A percentile compares a stretch with the other conserved stretches of the same genome.
Conservation (phyloP, 2,888 invertebrate genomes). For the Calameuta idolon region DNA sequence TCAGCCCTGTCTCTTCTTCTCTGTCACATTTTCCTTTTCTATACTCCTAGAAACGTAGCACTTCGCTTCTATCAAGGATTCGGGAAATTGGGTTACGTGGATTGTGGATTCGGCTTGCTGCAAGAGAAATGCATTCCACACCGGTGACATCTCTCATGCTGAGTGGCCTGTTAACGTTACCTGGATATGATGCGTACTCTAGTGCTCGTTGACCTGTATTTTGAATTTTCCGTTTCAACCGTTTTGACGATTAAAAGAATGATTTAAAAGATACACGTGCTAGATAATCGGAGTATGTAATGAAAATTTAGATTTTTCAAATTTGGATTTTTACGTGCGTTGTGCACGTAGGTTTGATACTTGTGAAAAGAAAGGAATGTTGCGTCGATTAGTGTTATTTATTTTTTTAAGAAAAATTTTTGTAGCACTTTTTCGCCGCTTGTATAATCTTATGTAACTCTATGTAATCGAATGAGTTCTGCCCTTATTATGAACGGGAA, state of each 20-base stretch:
- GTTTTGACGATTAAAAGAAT: neutral
- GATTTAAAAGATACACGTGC: neutral
- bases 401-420: neutral
- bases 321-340: neutral
- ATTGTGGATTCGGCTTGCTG: neutral
- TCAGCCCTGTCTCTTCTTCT: neutral
- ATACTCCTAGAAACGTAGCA: neutral
- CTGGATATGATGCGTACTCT: neutral
- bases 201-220: neutral
- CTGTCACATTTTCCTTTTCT: neutral
- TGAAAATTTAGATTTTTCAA: too few relatives aligned
- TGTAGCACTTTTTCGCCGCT: neutral
- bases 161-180: neutral
- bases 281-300: neutral
- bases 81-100: constrained; percentile 2
- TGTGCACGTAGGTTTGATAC: neutral
- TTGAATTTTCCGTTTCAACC: neutral
- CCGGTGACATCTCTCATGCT: neutral
- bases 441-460: neutral
- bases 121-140: neutral
- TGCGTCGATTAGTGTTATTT: neutral
- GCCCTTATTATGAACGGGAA: constrained; percentile 32
- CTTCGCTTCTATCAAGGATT: neutral
- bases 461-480: constrained; percentile 19
- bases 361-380: neutral